Evolutionary conservation across 1,140 invertebrate species (phyloP), one percentile per base, ranked within the genome.

Genomic region (Theocolax elegans): DNA sequence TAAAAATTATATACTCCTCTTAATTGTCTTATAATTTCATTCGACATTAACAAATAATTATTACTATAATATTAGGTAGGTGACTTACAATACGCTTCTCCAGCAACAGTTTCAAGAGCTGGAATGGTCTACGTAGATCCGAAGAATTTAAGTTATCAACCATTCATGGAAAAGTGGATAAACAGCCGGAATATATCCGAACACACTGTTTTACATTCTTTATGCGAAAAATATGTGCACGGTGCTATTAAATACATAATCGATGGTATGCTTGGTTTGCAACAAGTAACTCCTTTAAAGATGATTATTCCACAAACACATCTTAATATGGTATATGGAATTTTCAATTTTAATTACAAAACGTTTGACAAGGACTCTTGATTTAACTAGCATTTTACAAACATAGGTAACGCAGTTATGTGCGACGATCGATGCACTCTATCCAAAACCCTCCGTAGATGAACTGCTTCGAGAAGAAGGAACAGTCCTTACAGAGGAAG

Each of bases 81-180:
- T 44, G 93, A 97, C 84, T 87, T 97, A 48, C 91, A 92, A 77
- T 96, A 94, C 78, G 95, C 95, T 0, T 97, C 95, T 0, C 95
- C 95, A 0, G 94, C 95, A 1, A 97, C 94, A 0, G 94, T 97
- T 0, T 96, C 94, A 0, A 88, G 95, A 68, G 94, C 94, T 8
- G 95, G 95, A 25, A 96, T 97, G 94, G 94, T 97, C 7, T 98
- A 93, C 77, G 94, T 97, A 35, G 95, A 97, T 78, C 94, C 95
- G 0, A 95, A 95, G 81, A 95, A 95, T 86, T 86, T 97, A 27
- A 93, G 94, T 0, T 95, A 92, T 79, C 86, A 91, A 72, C 94
- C 95, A 0, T 97, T 91, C 82, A 95, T 95, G 92, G 86, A 93
- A 42, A 89, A 90, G 80, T 97, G 92, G 92, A 85, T 83, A 72